Base-by-base conservation (phyloP, 2,888 invertebrate species). In the Hemaris fuciformis region DNA sequence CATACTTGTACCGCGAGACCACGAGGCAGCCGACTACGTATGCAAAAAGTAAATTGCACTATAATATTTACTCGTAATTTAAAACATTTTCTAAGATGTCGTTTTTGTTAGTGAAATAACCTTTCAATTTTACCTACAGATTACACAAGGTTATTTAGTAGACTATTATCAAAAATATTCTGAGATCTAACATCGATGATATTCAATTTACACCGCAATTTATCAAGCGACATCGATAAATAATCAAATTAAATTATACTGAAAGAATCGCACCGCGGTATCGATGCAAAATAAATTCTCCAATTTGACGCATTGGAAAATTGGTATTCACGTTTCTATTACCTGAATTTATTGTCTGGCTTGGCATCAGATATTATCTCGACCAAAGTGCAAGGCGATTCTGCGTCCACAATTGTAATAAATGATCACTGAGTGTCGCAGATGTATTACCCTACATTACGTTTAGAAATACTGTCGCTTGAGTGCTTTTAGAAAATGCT, bases 271-370 rank as follows among this genome's bases (percentile, higher is more conserved):
- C 10, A 27, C 13, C 56, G 20, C 18, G 23, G 46, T 61, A 59
- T 63, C 38, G 45, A 27, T 31, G 10, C 56, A 53, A 23, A 43
- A 66, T 69, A 69, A 65, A 64, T 66, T 63, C 61, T 53, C 62
- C 62, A 70, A 64, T 48, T 63, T 34, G 61, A 63, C 62, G 63
- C 60, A 59, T 46, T 60, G 42, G 34, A 59, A 62, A 62, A 66
- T 66, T 61, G 64, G 62, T 60, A 71, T 67, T 66, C 64, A 66
- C 64, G 62, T 68, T 61, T 66, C 64, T 61, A 63, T 66, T 68
- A 60, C 34, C 46, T 56, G 62, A 64, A 68, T 67, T 69, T 71
- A 66, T 53, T 66, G 64, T 66, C 46, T 63, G 59, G 62, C 62
- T 27, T 59, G 61, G 63, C 59, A 62, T 64, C 57, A 62, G 60